Evolutionary conservation across 2,888 invertebrate genomes (phyloP).

Genomic region (Drosophila hamatofila): DNA sequence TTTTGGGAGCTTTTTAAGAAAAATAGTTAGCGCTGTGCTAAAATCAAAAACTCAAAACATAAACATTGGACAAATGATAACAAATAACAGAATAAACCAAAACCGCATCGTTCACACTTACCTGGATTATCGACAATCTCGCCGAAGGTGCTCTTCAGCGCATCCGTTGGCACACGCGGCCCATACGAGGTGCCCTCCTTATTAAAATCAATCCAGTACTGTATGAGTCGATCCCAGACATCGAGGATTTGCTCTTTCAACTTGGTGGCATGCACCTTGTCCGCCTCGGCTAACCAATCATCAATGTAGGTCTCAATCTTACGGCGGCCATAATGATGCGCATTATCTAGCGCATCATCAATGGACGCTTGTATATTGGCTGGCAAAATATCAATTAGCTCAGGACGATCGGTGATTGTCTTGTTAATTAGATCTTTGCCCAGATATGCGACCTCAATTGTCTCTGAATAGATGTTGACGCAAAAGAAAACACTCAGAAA

Average conservation of each 20-base stretch:
- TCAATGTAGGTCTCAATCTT: conserved; percentile 95
- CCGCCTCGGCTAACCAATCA: conserved; percentile 92
- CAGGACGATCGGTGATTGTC: conserved; percentile 95
- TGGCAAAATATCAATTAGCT: conserved; percentile 93
- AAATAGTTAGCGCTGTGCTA: conserved; percentile 17
- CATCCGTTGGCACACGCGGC: conserved; percentile 90
- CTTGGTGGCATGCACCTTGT: conserved; percentile 91
- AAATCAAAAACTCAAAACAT: conserved; percentile 44
- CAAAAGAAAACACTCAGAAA: conserved; percentile 91
- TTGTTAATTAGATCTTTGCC: conserved; percentile 95
- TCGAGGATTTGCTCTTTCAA: conserved; percentile 95
- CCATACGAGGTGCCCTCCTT: conserved; percentile 87
- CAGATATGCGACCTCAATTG: conserved; percentile 95
- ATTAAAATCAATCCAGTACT: conserved; percentile 94
- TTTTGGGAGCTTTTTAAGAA: neutral
- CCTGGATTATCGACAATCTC: conserved; percentile 91
- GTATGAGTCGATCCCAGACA: conserved; percentile 97
- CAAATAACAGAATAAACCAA: conserved; percentile 1
- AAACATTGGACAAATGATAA: conserved; percentile 45
- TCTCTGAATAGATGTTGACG: conserved; percentile 95
- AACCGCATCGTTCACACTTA: conserved; percentile 80
- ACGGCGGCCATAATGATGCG: conserved; percentile 96
- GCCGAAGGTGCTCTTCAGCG: conserved; percentile 89
- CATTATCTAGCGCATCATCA: conserved; percentile 96
- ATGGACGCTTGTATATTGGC: conserved; percentile 87